Evolutionary conservation across 1,140 invertebrate genomes (phyloP).

Genomic region (Octopus sinensis): DNA sequence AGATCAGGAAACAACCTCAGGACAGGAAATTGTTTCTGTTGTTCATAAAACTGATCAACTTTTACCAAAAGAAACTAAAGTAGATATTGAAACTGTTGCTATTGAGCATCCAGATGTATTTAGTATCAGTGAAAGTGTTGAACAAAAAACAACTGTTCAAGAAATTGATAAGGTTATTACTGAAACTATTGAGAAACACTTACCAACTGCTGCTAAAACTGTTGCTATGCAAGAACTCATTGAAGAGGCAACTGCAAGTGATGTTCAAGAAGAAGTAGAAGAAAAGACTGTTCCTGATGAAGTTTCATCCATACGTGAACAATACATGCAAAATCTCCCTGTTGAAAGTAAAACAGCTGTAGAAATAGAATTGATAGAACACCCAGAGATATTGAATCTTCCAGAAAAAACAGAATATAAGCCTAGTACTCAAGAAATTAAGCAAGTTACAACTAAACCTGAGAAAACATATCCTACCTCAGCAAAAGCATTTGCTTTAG

Average conservation of each 20-base stretch:
- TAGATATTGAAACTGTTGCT: slow-evolving; percentile 24
- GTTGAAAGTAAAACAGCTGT: slow-evolving; percentile 27
- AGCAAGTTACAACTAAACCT: slow-evolving; percentile 25
- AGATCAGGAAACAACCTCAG: neutral
- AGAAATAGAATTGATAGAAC: slow-evolving; percentile 24
- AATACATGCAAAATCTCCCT: slow-evolving; percentile 25
- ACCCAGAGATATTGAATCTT: slow-evolving; percentile 30
- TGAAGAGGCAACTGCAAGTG: slow-evolving; percentile 13
- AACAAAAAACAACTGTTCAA: slow-evolving; percentile 17
- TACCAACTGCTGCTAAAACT: slow-evolving; percentile 7
- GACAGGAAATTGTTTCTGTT: slow-evolving; percentile 21
- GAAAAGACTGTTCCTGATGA: slow-evolving; percentile 23
- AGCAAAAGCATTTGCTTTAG: slow-evolving; percentile 10
- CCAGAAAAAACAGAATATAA: slow-evolving; percentile 24
- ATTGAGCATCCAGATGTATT: slow-evolving; percentile 14
- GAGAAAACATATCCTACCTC: slow-evolving; percentile 22
- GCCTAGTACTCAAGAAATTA: slow-evolving; percentile 27
- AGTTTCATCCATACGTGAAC: slow-evolving; percentile 19
- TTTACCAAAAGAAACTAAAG: slow-evolving; percentile 28
- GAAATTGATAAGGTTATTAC: slow-evolving; percentile 11
- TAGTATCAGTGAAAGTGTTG: neutral
- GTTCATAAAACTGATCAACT: slow-evolving; percentile 25
- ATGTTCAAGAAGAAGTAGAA: slow-evolving; percentile 15
- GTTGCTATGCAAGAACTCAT: slow-evolving; percentile 20
- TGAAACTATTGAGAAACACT: slow-evolving; percentile 19